Evolutionary conservation across 2,113 vertebrate species (phyloP), one percentile per base, ranked within the genome.

Genomic region (Falco punctatus): DNA sequence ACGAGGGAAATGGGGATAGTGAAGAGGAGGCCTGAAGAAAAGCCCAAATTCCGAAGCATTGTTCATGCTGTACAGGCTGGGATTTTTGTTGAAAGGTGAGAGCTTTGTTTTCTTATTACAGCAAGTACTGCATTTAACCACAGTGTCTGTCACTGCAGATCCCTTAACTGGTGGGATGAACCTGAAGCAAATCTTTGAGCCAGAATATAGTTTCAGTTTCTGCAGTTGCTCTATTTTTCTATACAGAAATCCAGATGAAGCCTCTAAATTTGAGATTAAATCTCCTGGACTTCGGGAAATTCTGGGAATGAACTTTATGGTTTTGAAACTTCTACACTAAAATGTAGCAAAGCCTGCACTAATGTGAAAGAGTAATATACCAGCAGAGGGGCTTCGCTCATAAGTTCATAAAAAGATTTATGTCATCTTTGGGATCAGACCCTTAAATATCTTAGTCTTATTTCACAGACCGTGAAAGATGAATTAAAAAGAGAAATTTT

Each of bases 1-100:
- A 99, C 99, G 2, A 98, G 99, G 82, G 99, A 99, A 98, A 99
- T 99, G 99, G 99, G 99, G 71, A 98, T 99, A 97, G 98, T 97
- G 51, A 99, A 98, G 96, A 99, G 99, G 40, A 98, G 99, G 48
- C 98, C 99, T 0, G 99, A 99, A 93, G 99, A 99, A 97, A 99
- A 99, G 88, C 99, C 99, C 12, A 98, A 99, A 97, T 99, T 99
- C 97, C 98, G 99, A 82, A 99, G 99, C 97, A 99, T 99, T 49
- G 99, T 99, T 19, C 99, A 99, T 1, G 99, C 99, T 44, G 99
- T 99, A 64, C 99, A 99, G 93, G 99, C 99, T 81, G 99, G 99
- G 38, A 99, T 99, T 97, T 99, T 99, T 98, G 99, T 99, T 51
- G 99, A 99, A 97, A 98, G 99, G 99, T 99, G 97, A 96, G 94